Evolutionary conservation across 2,797 vertebrate genomes (phyloP), one percentile per base, ranked within the genome.

Genomic region (Sciurus carolinensis): DNA sequence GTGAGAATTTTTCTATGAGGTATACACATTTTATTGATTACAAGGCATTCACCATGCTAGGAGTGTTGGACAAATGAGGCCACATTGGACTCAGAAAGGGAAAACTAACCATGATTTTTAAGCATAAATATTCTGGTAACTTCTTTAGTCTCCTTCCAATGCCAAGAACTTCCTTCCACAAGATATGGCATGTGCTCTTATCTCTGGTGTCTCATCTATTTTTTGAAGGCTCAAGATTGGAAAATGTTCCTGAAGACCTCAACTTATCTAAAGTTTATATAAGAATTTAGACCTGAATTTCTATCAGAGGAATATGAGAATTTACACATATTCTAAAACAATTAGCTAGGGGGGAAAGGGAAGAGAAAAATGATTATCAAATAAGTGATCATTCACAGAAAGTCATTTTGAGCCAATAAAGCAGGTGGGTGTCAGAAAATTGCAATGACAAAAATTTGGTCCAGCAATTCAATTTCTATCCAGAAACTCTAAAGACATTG

Each of bases 391-490:
- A 85, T 76, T 96, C 66, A 91, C n/a, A 83, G 84, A 66, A 54
- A 77, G 79, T 95, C 81, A 64, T 80, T 95, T 79, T 92, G 79
- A 87, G 66, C 20, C 90, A 30, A 86, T 88, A 69, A 93, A 85
- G 44, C 79, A 66, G 64, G 64, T 83, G 30, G 57, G 89, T 88
- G 87, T 64, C 66, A 96, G 87, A 95, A 95, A 96, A 95, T 66
- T 92, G 73, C 87, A 42, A 77, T 91, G 73, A 81, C 1, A 64
- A 94, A 96, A 90, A 83, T 93, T 87, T 92, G 47, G 17, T 33
- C 57, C 30, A 85, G 44, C 39, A 91, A 95, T 87, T 97, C 92
- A 59, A 39, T 96, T 97, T 97, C 92, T 94, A 42, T n/a, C 77
- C 67, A 90, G 93, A 77, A 81, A 66, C 5, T 26, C 77, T 69